Base-by-base conservation (phyloP, 2,888 invertebrate species). In the Tetrapedia diversipes region DNA sequence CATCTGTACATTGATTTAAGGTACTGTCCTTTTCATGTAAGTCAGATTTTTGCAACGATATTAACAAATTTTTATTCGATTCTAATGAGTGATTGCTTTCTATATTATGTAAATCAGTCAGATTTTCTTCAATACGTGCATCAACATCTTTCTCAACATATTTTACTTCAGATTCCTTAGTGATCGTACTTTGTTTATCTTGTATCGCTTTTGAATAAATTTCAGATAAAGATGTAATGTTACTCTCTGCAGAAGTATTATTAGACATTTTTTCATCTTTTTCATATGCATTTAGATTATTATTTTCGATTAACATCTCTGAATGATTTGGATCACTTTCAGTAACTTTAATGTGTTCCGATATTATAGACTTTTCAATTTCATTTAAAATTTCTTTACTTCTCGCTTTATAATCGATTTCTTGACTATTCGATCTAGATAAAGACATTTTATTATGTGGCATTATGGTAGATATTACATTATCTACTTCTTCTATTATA, bases 361-460 rank as follows among this genome's bases (percentile, higher is more conserved):
- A 89, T 49, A 89, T 86, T 56, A 90, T 88, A 0, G 91, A 90
- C 68, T 89, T 90, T 59, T 91, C 91, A 22, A 90, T 88, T 66
- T 88, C 87, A 63, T 88, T 90, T 4, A 89, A 75, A 43, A 91
- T 89, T 54, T 90, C 87, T 57, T 87, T 87, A 72, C 89, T 89
- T 37, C 87, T 88, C 10, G 88, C 87, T 77, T 88, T 86, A n/a
- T 86, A 88, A 77, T 91, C 89, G 10, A 90, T 86, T 70, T 89
- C 85, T 47, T 84, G 86, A 16, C 10, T 51, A 22, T 76, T 70
- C 1, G 80, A 81, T 65, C 57, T 78, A 0, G 73, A 68, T 6
- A 66, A 39, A 2, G 65, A 71, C 16, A 63, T 45, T 51, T 71
- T 76, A 32, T 72, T 65, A 29, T 74, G 68, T 10, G 84, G 71